phyloP scores from a whole-genome alignment of 1,140 invertebrate genomes.

The Polypedilum vanderplanki region DNA sequence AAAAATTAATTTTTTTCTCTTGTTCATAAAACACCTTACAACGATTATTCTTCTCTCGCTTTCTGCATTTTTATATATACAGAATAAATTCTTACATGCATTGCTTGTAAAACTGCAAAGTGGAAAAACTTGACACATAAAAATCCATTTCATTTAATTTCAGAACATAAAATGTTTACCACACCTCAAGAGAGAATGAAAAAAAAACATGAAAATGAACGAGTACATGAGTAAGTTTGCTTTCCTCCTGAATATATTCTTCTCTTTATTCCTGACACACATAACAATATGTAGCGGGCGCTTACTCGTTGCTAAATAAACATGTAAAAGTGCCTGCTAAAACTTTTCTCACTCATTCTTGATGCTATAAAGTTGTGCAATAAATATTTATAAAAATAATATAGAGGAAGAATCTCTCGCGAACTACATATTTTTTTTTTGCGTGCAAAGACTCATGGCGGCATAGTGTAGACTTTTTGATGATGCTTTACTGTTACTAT shows the following conservation, averaged over 20 bases:
- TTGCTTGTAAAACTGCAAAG: neutral
- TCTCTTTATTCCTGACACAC: neutral
- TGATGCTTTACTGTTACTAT: neutral
- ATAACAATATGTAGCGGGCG: neutral
- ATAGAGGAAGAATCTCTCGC: neutral
- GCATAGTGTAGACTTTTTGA: neutral
- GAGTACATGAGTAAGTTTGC: no score
- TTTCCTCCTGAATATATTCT: neutral
- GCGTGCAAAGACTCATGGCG: no score
- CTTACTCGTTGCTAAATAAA: neutral
- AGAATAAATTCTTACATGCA: no score
- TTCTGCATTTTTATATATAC: no score
- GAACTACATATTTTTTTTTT: no score
- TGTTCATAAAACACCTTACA: no score
- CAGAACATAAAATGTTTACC: constrained; percentile 15
- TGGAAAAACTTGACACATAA: constrained; percentile 13
- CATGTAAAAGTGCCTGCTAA: neutral
- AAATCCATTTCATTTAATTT: constrained; percentile 19
- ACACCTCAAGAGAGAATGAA: constrained; percentile 2
- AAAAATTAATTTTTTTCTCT: no score
- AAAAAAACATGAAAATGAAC: neutral
- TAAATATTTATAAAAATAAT: constrained; percentile 11
- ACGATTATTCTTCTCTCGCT: no score
- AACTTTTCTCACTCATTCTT: neutral
- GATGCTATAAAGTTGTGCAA: neutral